phyloP scores from a whole-genome alignment of 2,888 invertebrate species.

The Electrophaes corylata region DNA sequence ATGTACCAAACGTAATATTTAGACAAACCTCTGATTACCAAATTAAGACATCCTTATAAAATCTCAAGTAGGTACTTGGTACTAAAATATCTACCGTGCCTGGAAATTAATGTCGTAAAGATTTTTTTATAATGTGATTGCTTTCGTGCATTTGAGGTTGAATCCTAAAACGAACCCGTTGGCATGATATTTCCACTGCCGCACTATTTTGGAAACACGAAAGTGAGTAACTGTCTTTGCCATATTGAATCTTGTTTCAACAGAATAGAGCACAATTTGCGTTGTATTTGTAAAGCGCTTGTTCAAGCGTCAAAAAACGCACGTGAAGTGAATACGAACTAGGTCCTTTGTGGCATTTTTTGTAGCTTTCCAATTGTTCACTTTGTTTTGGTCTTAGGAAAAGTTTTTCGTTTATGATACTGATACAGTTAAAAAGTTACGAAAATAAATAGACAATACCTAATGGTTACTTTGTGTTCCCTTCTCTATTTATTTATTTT shows the following conservation, averaged over 20 bases:
- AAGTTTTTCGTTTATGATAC: too few species aligned
- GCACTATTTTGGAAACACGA: neutral
- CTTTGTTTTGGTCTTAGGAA: neutral
- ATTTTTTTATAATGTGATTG: too few species aligned
- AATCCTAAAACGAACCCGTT: neutral
- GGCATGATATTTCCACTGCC: neutral
- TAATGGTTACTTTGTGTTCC: too few species aligned
- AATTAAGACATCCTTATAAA: too few species aligned
- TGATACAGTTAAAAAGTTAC: too few species aligned
- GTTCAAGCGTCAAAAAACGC: constrained; percentile 13
- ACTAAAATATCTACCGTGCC: too few species aligned
- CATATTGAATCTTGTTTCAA: neutral
- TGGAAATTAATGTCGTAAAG: too few species aligned
- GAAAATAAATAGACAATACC: too few species aligned
- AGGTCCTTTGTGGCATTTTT: constrained; percentile 4
- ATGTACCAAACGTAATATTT: too few species aligned
- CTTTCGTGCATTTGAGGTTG: neutral
- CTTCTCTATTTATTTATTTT: too few species aligned
- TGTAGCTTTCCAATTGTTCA: neutral
- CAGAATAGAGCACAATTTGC: constrained; percentile 3
- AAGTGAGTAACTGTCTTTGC: neutral
- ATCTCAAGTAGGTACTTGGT: too few species aligned
- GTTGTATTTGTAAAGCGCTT: neutral
- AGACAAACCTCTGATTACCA: too few species aligned
- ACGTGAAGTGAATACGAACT: constrained; percentile 20